Base-by-base conservation (phyloP, 1,140 invertebrate genomes). In the Macrosteles quadrilineatus region DNA sequence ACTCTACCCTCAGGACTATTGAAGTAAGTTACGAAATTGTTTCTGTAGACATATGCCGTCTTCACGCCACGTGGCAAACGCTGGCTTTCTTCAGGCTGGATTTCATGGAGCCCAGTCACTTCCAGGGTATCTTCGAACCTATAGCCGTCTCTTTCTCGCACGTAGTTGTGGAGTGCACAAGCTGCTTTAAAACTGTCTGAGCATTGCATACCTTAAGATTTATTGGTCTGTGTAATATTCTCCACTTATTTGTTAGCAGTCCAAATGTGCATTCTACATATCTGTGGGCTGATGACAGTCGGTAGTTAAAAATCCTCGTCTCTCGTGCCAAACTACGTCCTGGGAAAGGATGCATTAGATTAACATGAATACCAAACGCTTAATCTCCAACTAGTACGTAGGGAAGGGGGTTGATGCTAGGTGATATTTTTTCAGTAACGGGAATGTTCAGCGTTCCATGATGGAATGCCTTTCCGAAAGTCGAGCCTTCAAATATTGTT, bases 341-440 rank as follows among this genome's bases (percentile, higher is more conserved):
- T 19, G 72, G 70, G 75, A 74, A 84, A 64, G 83, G 82, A 72
- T 82, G 81, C 78, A 83, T 77, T 36, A 84, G 64, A 69, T 80
- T 72, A 64, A 69, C 47, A 62, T 71, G 70, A 36, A 84, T 62
- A 30, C 81, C 72, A 76, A 85, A 86, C 43, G 80, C 81, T 62
- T 83, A 80, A 76, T 85, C 82, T 14, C 76, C 83, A 27, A 85
- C 74, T 75, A 86, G 76, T 19, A 80, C 71, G n/a, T n/a, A n/a
- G n/a, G n/a, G n/a, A n/a, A n/a, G n/a, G n/a, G n/a, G n/a, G n/a
- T n/a, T n/a, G n/a, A n/a, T n/a, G n/a, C n/a, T n/a, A n/a, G n/a
- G n/a, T n/a, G n/a, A n/a, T n/a, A n/a, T n/a, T n/a, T n/a, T n/a
- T 55, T 64, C 32, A 62, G 73, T 71, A 32, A 71, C 36, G 67